Evolutionary conservation across 2,113 vertebrate genomes (phyloP).

Genomic region (Rhombomys opimus): DNA sequence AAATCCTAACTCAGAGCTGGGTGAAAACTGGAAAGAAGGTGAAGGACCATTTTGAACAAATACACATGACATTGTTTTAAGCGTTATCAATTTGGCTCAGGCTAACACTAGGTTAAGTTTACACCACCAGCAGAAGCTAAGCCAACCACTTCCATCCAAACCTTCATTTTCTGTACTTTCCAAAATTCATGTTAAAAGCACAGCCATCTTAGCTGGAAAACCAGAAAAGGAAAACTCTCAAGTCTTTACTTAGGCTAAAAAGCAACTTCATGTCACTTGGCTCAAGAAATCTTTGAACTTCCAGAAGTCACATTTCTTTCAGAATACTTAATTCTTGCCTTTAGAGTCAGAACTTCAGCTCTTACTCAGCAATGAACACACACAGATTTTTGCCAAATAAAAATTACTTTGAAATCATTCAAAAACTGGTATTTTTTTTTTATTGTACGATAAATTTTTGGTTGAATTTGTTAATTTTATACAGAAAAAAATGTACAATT

Average conservation of each 20-base stretch:
- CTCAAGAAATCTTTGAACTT: conserved; percentile 37
- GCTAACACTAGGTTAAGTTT: conserved; percentile 6
- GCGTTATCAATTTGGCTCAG: neutral
- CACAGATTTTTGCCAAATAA: conserved; percentile 42
- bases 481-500: neutral
- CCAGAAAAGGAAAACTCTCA: neutral
- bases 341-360: neutral
- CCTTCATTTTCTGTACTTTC: neutral
- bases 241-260: neutral
- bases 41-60: conserved; percentile 18
- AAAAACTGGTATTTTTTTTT: neutral
- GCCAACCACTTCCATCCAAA: neutral
- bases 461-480: conserved; percentile 20
- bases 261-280: neutral
- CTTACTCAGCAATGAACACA: conserved; percentile 22
- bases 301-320: conserved; percentile 1
- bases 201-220: neutral
- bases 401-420: conserved; percentile 32
- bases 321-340: conserved; percentile 7
- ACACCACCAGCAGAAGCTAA: neutral
- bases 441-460: neutral
- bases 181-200: conserved; percentile 44
- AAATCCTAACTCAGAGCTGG: neutral
- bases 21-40: neutral
- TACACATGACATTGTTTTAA: neutral